These are phyloP conservation scores for Illadopsis cleaveri DNA, from an alignment of 2,113 vertebrate species.

Conservation along the genomic window DNA sequence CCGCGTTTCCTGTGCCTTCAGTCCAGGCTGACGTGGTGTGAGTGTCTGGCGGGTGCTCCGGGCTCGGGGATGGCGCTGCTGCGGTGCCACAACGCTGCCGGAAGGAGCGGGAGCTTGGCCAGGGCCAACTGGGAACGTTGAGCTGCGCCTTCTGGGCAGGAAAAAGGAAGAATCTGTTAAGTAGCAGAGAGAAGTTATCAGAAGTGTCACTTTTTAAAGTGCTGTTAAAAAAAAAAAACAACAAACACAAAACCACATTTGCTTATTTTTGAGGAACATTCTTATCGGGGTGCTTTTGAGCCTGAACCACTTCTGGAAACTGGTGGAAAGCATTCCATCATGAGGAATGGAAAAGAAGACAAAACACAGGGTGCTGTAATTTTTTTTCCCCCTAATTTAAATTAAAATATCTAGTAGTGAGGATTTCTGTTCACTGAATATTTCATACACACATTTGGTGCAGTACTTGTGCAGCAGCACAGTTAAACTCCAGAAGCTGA, in stretches of 20 bases:
- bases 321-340: neutral
- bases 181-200: neutral
- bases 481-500: neutral
- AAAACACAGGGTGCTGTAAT: neutral
- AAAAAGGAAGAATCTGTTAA: neutral
- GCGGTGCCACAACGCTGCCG: accelerated
- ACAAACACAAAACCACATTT: accelerated
- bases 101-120: neutral
- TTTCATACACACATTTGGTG: neutral
- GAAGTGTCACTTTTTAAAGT: neutral
- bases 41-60: neutral
- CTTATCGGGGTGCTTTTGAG: accelerated
- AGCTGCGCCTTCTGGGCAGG: neutral
- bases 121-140: neutral
- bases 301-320: neutral
- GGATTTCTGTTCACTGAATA: neutral
- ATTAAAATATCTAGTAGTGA: neutral
- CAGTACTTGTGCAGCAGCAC: neutral
- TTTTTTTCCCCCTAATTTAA: neutral
- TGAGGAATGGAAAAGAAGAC: neutral
- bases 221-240: neutral
- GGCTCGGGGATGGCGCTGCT: accelerated
- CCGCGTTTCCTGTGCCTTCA: accelerated
- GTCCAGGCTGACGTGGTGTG: accelerated
- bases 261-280: neutral